Percentiles rank a stretch among this genome's conserved stretches.
These are phyloP conservation scores for Hippoglossus hippoglossus DNA, from an alignment of 2,797 vertebrate species.

Conservation along the genomic window DNA sequence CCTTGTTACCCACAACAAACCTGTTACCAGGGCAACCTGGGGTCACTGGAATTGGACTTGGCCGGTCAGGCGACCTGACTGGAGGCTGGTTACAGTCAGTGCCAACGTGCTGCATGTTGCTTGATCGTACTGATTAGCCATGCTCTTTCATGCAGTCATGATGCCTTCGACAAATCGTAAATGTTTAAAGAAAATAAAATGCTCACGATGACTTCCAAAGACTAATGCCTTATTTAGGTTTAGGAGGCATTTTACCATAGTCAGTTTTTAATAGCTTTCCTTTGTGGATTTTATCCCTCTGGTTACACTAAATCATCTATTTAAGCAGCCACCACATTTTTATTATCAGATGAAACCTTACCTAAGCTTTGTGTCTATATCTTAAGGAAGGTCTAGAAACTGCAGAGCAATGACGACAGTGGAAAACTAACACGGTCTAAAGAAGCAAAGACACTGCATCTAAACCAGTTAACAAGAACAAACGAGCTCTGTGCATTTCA, in stretches of 20 bases:
- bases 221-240: not conserved
- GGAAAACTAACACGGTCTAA: not conserved
- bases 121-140: conserved; percentile 60
- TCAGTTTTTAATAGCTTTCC: not conserved
- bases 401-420: not conserved
- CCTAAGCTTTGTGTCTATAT: not conserved
- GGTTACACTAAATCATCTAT: not conserved
- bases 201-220: conserved; percentile 28
- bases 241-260: conserved; percentile 11
- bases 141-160: conserved; percentile 70
- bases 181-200: conserved; percentile 41
- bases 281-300: not conserved
- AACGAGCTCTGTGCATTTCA: conserved; percentile 26
- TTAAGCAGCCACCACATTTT: not conserved
- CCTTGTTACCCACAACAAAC: conserved; percentile 62
- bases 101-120: conserved; percentile 40
- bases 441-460: not conserved
- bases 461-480: conserved; percentile 1
- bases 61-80: conserved; percentile 4
- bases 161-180: conserved; percentile 30
- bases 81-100: conserved; percentile 35
- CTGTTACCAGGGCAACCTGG: conserved; percentile 45
- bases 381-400: not conserved
- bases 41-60: conserved; percentile 26
- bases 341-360: not conserved